These are phyloP conservation scores for Archivesica marissinica DNA, from an alignment of 1,140 invertebrate genomes.

Conservation along the genomic window DNA sequence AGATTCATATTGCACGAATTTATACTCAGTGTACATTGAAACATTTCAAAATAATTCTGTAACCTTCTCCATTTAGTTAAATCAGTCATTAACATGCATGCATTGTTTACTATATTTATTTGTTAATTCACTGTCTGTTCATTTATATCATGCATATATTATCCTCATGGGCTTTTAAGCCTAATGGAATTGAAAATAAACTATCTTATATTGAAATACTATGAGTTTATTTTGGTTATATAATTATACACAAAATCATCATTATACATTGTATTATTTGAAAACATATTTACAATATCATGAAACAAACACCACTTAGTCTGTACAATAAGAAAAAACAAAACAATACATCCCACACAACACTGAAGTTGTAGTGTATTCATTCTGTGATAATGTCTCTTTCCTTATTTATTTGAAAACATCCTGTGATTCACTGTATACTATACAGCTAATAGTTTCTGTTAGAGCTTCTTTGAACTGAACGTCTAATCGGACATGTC, in stretches of 20 bases:
- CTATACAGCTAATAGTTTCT: constrained; percentile 45
- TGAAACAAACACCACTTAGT: constrained; percentile 34
- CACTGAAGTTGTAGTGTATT: constrained; percentile 42
- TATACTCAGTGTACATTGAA: too few species aligned
- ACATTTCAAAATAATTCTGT: too few species aligned
- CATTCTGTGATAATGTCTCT: constrained; percentile 59
- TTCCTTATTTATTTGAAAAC: constrained; percentile 52
- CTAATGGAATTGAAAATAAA: too few species aligned
- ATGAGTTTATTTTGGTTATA: not conserved
- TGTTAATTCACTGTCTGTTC: too few species aligned
- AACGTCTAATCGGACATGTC: constrained; percentile 47
- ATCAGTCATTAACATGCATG: too few species aligned
- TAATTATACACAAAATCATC: constrained; percentile 27
- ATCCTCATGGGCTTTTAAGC: too few species aligned
- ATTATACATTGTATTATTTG: constrained; percentile 22
- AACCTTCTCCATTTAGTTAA: too few species aligned
- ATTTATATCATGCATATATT: too few species aligned
- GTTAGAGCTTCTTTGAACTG: constrained; percentile 39
- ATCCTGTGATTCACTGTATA: constrained; percentile 41
- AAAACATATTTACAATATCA: constrained; percentile 53
- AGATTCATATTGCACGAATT: too few species aligned
- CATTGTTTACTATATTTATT: too few species aligned
- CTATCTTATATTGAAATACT: too few species aligned
- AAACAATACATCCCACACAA: constrained; percentile 61
- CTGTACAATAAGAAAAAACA: constrained; percentile 56